Percentiles rank a stretch among this genome's conserved stretches.
These are phyloP conservation scores for Archivesica marissinica DNA, from an alignment of 1,140 invertebrate genomes.

Conservation along the genomic window DNA sequence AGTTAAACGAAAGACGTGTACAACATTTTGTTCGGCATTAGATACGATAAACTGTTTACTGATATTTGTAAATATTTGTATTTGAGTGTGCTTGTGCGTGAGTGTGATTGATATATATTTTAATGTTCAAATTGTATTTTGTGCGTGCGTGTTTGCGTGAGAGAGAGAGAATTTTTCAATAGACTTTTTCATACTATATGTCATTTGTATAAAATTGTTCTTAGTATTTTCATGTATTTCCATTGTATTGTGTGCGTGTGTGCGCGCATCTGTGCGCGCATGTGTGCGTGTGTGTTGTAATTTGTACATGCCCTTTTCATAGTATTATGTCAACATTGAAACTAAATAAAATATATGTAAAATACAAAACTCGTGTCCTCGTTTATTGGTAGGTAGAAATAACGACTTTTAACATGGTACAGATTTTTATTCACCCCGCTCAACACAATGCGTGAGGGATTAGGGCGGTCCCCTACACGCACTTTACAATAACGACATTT, in stretches of 20 bases:
- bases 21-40: too few relatives aligned
- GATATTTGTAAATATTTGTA: too few relatives aligned
- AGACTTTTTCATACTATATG: background rate
- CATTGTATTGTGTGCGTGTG: background rate
- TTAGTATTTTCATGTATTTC: background rate
- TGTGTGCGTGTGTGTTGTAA: too few relatives aligned
- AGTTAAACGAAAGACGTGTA: too few relatives aligned
- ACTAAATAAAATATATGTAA: background rate
- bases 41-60: background rate
- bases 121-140: background rate
- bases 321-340: background rate
- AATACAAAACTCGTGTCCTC: background rate
- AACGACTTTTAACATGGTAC: background rate
- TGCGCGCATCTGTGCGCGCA: background rate
- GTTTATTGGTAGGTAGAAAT: background rate
- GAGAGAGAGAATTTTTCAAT: background rate
- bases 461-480: constrained; percentile 38
- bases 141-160: background rate
- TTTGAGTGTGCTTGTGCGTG: too few relatives aligned
- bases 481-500: constrained; percentile 16
- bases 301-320: background rate
- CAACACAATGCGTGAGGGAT: background rate
- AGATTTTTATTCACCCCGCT: constrained; percentile 15
- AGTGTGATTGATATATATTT: too few relatives aligned
- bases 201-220: background rate